These are phyloP conservation scores for Apteryx owenii DNA, from an alignment of 2,113 vertebrate genomes.

Conservation along the genomic window DNA sequence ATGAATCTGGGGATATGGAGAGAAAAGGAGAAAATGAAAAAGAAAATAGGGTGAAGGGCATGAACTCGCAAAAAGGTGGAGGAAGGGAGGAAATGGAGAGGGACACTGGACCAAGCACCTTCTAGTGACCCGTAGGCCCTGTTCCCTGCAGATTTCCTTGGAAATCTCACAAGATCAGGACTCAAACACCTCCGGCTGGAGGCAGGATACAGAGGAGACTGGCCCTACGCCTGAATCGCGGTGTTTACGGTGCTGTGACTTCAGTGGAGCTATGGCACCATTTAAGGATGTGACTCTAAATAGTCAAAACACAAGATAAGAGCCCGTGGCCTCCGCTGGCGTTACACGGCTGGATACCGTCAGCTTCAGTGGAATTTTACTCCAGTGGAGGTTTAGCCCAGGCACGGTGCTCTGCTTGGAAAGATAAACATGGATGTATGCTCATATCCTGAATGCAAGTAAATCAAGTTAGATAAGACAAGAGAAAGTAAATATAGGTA, in stretches of 20 bases:
- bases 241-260: not conserved
- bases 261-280: fast-evolving
- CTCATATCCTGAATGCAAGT: not conserved
- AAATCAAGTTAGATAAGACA: constrained; percentile 27
- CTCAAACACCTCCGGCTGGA: not conserved
- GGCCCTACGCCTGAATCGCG: not conserved
- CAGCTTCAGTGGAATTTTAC: constrained; percentile 24
- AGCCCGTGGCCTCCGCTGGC: not conserved
- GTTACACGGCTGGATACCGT: not conserved
- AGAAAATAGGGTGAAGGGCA: not conserved
- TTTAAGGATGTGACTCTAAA: not conserved
- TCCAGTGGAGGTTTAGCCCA: not conserved
- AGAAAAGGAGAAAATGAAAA: not conserved
- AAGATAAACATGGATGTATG: constrained; percentile 14
- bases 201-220: fast-evolving
- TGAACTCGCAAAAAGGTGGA: not conserved
- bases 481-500: constrained; percentile 35
- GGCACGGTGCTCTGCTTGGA: not conserved
- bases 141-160: not conserved
- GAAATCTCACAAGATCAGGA: not conserved
- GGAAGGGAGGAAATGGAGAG: not conserved
- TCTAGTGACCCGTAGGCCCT: not conserved
- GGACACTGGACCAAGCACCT: not conserved
- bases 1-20: not conserved
- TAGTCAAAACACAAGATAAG: not conserved